Base-by-base conservation (phyloP, 2,113 vertebrate genomes). In the Oreochromis tanganicae region DNA sequence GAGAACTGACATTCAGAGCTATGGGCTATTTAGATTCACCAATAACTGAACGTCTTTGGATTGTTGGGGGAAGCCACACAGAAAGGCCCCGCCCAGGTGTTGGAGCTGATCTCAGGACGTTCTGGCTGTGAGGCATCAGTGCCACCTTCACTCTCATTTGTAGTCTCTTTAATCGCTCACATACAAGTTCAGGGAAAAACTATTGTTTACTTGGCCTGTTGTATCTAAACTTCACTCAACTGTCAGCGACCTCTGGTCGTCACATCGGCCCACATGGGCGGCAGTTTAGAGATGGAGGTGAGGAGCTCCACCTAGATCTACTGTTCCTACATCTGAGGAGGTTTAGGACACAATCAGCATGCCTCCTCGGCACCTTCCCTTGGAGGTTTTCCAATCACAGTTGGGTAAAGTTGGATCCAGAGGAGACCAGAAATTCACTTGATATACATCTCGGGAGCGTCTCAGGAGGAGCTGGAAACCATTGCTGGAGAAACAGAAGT, bases 391-490 rank as follows among this genome's bases (percentile, higher is more conserved):
- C 50, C 21, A 12, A 7, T 24, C 11, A 6, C n/a, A 6, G 11
- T 6, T 21, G 12, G 55, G 10, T 27, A 21, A 57, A 12, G 12
- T 7, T 2, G 1, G 24, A 73, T 46, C 21, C 38, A 8, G 66
- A 5, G n/a, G 36, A 71, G 41, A 41, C 14, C 19, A 41, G 36
- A 71, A 24, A 71, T 0, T 0, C 36, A 8, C 63, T 9, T 38
- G 36, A 68, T 2, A 41, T 21, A 0, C 16, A 14, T 41, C 12
- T n/a, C 0, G 36, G 36, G n/a, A 71, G 3, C 0, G 2, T 27
- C 21, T 46, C 68, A 16, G 66, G n/a, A 46, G 10, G 21, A 27
- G 41, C 68, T 73, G 68, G 21, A 46, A 73, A 46, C 41, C 66
- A 10, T 5, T 73, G 38, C 66, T 27, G 38, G 63, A 4, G 12